Percentiles rank a stretch among this genome's conserved stretches.
Evolutionary conservation across 2,797 vertebrate species (phyloP).

Genomic region (Liasis olivaceus): DNA sequence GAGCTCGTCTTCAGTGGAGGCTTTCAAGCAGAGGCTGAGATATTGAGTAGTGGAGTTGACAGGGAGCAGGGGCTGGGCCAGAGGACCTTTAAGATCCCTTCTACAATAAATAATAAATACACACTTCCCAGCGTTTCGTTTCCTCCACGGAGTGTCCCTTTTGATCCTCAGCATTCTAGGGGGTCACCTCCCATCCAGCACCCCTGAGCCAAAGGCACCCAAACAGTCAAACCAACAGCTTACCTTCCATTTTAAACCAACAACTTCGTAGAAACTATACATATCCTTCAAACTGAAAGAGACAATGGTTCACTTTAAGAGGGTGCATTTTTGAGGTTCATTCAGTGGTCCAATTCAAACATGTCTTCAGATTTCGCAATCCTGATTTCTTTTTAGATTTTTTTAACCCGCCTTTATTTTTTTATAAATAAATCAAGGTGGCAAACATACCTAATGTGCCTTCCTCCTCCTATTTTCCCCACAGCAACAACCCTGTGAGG

Average conservation of each 20-base stretch:
- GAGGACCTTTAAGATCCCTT: neutral
- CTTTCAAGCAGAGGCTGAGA: too few species aligned
- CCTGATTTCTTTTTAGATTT: neutral
- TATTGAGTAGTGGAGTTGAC: too few species aligned
- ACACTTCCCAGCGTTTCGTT: neutral
- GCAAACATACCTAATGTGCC: too few species aligned
- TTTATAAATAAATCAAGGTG: too few species aligned
- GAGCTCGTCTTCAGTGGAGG: too few species aligned
- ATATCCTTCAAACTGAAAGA: slow-evolving; percentile 89
- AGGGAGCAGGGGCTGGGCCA: neutral
- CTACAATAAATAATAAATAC: neutral
- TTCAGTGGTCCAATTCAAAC: neutral
- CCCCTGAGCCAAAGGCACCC: neutral
- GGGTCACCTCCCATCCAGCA: neutral
- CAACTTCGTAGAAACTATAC: slow-evolving; percentile 95
- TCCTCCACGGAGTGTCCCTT: neutral
- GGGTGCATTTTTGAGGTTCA: neutral
- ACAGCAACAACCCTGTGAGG: too few species aligned
- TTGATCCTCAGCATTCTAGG: neutral
- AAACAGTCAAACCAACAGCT: neutral
- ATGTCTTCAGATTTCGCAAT: neutral
- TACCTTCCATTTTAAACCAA: slow-evolving; percentile 97
- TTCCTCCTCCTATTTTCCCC: too few species aligned
- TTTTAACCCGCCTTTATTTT: too few species aligned
- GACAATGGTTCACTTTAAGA: neutral